phyloP scores from a whole-genome alignment of 2,888 invertebrate species.

The Protophormia terraenovae region DNA sequence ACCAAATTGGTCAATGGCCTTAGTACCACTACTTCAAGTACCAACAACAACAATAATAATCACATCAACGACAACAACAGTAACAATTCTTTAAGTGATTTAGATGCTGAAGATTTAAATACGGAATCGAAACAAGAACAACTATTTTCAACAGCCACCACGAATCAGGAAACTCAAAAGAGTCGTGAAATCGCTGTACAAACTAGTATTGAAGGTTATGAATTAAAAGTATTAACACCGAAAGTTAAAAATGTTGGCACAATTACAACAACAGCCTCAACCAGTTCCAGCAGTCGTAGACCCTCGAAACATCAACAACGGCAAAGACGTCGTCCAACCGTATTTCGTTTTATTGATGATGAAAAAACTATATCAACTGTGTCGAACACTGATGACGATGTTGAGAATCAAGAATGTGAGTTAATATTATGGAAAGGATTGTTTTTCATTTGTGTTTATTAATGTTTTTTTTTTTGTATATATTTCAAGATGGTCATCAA shows the following conservation, averaged over 20 bases:
- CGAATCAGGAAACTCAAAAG: constrained; percentile 47
- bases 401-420: constrained; percentile 76
- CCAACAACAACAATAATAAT: constrained; percentile 7
- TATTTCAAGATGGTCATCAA: constrained; percentile 77
- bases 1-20: constrained; percentile 65
- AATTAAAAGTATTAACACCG: constrained; percentile 74
- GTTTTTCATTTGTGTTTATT: background rate
- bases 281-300: constrained; percentile 71
- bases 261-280: constrained; percentile 73
- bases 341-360: constrained; percentile 75
- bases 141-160: background rate
- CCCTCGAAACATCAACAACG: constrained; percentile 67
- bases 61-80: constrained; percentile 14
- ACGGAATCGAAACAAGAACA: constrained; percentile 57
- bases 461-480: background rate
- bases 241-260: constrained; percentile 74
- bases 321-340: constrained; percentile 69
- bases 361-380: constrained; percentile 79
- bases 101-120: constrained; percentile 62
- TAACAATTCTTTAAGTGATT: constrained; percentile 60
- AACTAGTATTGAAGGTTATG: constrained; percentile 78
- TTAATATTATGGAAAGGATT: background rate
- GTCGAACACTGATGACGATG: constrained; percentile 79
- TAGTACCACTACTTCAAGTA: constrained; percentile 4
- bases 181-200: constrained; percentile 79